Percentiles rank a stretch among this genome's conserved stretches.
These are phyloP conservation scores for Lordiphosa collinella DNA, from an alignment of 1,140 invertebrate species.

Conservation along the genomic window DNA sequence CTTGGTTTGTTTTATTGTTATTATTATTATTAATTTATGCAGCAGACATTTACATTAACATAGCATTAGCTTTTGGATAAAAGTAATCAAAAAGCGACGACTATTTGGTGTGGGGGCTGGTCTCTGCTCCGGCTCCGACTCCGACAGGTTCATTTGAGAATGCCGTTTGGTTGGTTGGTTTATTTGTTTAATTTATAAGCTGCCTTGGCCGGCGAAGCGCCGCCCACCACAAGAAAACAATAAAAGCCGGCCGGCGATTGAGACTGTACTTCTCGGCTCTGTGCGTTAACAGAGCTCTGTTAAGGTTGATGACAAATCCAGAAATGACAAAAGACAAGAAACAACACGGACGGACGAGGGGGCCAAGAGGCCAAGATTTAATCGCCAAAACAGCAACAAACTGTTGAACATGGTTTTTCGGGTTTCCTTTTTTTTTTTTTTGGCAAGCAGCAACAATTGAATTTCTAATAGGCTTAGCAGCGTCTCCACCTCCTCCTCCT, in stretches of 20 bases:
- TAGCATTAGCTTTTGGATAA: slow-evolving; percentile 41
- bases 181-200: slow-evolving; percentile 69
- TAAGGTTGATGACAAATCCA: slow-evolving; percentile 20
- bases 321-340: slow-evolving; percentile 4
- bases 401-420: slow-evolving; percentile 24
- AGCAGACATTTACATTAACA: slow-evolving; percentile 70
- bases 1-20: slow-evolving; percentile 48
- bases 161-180: slow-evolving; percentile 50
- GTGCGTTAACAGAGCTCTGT: slow-evolving; percentile 10
- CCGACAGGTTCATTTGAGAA: slow-evolving; percentile 31
- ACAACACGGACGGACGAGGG: no score
- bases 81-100: slow-evolving; percentile 15
- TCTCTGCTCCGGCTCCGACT: slow-evolving; percentile 4
- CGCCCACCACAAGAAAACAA: slow-evolving; percentile 41
- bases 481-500: not conserved
- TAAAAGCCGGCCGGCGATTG: slow-evolving; percentile 48
- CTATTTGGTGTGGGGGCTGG: not conserved
- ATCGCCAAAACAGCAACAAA: slow-evolving; percentile 23
- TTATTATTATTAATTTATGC: slow-evolving; percentile 75
- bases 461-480: slow-evolving; percentile 66
- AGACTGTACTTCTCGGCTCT: slow-evolving; percentile 2
- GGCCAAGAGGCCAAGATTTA: slow-evolving; percentile 33
- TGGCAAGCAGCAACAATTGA: slow-evolving; percentile 40
- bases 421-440: slow-evolving; percentile 24
- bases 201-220: slow-evolving; percentile 51